These are phyloP conservation scores for Periplaneta americana DNA, from an alignment of 1,140 invertebrate species.

Conservation along the genomic window DNA sequence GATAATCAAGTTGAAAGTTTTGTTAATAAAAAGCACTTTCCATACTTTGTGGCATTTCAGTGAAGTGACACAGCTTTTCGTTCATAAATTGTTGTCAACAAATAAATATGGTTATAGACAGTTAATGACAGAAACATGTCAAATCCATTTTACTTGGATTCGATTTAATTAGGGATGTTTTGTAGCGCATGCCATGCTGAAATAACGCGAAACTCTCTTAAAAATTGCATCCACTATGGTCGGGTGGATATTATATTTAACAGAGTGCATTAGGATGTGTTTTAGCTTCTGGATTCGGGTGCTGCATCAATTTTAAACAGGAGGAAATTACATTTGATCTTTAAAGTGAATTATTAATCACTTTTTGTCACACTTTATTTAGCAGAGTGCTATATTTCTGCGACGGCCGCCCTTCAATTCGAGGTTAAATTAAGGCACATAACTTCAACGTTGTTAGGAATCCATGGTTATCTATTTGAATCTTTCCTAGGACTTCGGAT, in stretches of 20 bases:
- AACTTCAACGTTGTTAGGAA: no score
- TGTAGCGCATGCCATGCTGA: not conserved
- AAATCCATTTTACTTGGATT: not conserved
- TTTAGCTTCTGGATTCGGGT: no score
- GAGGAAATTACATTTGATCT: no score
- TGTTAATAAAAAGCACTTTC: not conserved
- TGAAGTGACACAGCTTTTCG: not conserved
- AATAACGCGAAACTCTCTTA: not conserved
- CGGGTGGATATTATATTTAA: not conserved
- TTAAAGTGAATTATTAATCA: no score
- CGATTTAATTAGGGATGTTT: not conserved
- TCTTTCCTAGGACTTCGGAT: no score
- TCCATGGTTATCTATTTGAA: no score
- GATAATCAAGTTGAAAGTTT: not conserved
- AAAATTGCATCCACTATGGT: not conserved
- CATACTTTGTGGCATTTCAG: not conserved
- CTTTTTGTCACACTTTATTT: no score
- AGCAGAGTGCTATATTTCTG: no score
- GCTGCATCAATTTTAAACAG: no score
- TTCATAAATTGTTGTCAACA: not conserved
- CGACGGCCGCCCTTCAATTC: no score
- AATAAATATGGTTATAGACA: not conserved
- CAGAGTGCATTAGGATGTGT: not conserved
- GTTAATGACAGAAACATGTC: not conserved
- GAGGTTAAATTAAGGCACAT: no score